phyloP scores from a whole-genome alignment of 2,113 vertebrate species.

The Hemichromis elongatus region DNA sequence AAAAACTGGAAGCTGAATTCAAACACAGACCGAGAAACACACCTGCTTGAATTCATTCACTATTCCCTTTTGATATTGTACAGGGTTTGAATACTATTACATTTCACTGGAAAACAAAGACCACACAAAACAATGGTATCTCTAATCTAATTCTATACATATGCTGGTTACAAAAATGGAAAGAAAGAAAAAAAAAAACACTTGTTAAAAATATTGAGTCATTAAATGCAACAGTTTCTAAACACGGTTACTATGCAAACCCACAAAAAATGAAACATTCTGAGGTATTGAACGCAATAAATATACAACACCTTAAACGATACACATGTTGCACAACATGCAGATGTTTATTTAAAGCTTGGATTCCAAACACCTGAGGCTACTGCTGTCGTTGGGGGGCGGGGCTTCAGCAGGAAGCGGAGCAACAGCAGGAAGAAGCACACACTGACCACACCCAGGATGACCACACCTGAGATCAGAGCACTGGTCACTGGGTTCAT shows the following conservation, averaged over 20 bases:
- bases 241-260: neutral
- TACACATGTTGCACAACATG: neutral
- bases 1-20: neutral
- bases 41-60: neutral
- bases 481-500: conserved; percentile 82
- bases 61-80: neutral
- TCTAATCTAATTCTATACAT: neutral
- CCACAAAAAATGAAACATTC: neutral
- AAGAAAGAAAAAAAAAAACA: neutral
- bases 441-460: conserved; percentile 80
- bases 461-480: conserved; percentile 82
- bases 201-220: neutral
- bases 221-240: neutral
- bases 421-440: conserved; percentile 80
- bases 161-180: neutral
- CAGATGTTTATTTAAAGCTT: conserved; percentile 70
- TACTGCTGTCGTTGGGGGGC: conserved; percentile 60
- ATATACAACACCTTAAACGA: conserved; percentile 31
- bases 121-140: neutral
- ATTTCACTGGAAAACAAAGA: neutral
- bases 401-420: conserved; percentile 77
- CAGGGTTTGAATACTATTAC: neutral
- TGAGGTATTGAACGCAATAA: conserved; percentile 58
- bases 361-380: conserved; percentile 79
- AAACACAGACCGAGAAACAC: neutral